A percentile compares a stretch with the other conserved stretches of the same genome.
These are phyloP conservation scores for Stenolophus ochropezus DNA, from an alignment of 2,888 invertebrate genomes.

Conservation along the genomic window DNA sequence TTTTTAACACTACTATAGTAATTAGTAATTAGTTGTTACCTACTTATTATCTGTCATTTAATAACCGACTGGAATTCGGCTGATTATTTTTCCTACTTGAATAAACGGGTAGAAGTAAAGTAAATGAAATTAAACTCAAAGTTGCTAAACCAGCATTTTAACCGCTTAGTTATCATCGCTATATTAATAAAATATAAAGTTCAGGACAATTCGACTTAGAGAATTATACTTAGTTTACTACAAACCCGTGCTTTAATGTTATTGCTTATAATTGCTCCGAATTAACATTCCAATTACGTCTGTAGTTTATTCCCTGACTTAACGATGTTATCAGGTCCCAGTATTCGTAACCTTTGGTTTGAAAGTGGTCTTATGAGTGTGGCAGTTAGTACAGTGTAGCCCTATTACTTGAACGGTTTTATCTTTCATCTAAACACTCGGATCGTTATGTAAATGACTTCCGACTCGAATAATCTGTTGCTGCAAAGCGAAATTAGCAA, in stretches of 20 bases:
- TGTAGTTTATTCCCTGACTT: neutral
- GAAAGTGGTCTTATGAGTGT: neutral
- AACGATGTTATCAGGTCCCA: too few relatives aligned
- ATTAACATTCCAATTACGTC: neutral
- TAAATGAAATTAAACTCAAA: too few relatives aligned
- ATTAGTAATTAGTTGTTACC: too few relatives aligned
- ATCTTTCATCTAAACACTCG: constrained; percentile 36
- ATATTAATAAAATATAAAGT: too few relatives aligned
- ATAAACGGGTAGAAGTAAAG: too few relatives aligned
- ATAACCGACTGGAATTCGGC: too few relatives aligned
- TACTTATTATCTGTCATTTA: too few relatives aligned
- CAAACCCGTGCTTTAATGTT: neutral
- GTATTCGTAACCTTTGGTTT: neutral
- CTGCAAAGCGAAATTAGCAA: constrained; percentile 8
- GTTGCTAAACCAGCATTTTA: too few relatives aligned
- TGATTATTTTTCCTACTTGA: too few relatives aligned
- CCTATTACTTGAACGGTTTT: constrained; percentile 29
- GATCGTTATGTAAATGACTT: constrained; percentile 32
- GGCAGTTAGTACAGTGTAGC: constrained; percentile 1
- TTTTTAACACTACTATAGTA: too few relatives aligned
- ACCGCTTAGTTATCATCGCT: too few relatives aligned
- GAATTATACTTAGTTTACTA: neutral
- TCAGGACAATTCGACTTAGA: too few relatives aligned
- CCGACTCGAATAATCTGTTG: constrained; percentile 25
- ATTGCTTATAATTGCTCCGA: neutral